Evolutionary conservation across 2,888 invertebrate species (phyloP).

Genomic region (Ecdyonurus torrentis): DNA sequence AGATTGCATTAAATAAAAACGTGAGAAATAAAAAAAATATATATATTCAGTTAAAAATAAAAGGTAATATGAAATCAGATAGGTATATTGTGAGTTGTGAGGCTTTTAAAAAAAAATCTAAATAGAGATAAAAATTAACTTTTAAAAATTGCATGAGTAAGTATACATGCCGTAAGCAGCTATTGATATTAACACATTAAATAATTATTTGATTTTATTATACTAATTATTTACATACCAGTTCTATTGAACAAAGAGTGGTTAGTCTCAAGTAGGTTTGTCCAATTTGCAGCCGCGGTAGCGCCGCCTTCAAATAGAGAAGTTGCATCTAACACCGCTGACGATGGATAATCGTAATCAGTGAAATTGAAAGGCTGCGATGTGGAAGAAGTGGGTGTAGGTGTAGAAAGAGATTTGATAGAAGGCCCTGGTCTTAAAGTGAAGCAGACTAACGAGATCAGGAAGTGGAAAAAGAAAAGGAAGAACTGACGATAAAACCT

Average conservation of each 20-base stretch:
- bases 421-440: constrained; percentile 71
- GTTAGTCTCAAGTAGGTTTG: neutral
- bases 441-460: constrained; percentile 75
- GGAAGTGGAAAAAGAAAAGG: constrained; percentile 77
- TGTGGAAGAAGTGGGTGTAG: constrained; percentile 20
- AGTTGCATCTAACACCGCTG: neutral
- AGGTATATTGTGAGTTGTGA: too few species aligned
- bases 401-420: neutral
- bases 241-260: neutral
- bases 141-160: too few species aligned
- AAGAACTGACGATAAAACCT: constrained; percentile 89
- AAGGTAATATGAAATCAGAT: too few species aligned
- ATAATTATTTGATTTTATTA: too few species aligned
- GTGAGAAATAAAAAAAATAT: too few species aligned
- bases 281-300: neutral
- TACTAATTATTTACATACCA: neutral
- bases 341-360: neutral
- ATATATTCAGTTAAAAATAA: too few species aligned
- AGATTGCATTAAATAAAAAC: too few species aligned
- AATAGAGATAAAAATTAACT: too few species aligned
- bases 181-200: too few species aligned
- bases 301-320: neutral
- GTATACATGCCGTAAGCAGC: too few species aligned
- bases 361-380: constrained; percentile 25
- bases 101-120: too few species aligned